phyloP scores from a whole-genome alignment of 2,113 vertebrate genomes.

The Gavia stellata region DNA sequence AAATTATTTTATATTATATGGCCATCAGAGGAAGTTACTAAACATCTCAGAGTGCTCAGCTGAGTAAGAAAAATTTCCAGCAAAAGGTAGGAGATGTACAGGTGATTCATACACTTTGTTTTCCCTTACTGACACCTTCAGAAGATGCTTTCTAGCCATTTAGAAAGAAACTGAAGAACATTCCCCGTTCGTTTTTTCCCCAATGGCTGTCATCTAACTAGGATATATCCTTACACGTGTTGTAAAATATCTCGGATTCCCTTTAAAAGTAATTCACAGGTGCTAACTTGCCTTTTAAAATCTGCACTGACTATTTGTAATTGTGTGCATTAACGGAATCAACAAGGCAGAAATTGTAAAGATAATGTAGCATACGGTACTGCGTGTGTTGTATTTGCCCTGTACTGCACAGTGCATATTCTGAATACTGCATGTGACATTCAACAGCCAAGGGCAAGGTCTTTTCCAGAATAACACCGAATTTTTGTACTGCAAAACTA shows the following conservation, averaged over 20 bases:
- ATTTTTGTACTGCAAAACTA: not conserved
- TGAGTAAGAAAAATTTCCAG: not conserved
- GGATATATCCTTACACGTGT: accelerated
- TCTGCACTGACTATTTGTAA: not conserved
- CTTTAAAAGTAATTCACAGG: not conserved
- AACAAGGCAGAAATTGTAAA: not conserved
- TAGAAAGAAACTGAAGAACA: not conserved
- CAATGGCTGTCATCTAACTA: not conserved
- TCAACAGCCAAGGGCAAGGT: constrained; percentile 38
- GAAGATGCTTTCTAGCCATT: not conserved
- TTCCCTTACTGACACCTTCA: not conserved
- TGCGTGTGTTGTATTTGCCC: not conserved
- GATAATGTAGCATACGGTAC: not conserved
- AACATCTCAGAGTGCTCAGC: not conserved
- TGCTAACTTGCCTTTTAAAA: not conserved
- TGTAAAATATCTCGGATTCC: not conserved
- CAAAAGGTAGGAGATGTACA: not conserved
- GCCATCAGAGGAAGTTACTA: not conserved
- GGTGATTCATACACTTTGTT: not conserved
- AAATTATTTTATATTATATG: not conserved
- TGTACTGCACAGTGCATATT: not conserved
- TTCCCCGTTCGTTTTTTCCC: not conserved
- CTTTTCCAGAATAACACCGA: not conserved
- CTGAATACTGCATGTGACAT: not conserved
- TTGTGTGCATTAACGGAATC: not conserved